These are phyloP conservation scores for Chloropsis cyanopogon DNA, from an alignment of 2,113 vertebrate species.

Conservation along the genomic window DNA sequence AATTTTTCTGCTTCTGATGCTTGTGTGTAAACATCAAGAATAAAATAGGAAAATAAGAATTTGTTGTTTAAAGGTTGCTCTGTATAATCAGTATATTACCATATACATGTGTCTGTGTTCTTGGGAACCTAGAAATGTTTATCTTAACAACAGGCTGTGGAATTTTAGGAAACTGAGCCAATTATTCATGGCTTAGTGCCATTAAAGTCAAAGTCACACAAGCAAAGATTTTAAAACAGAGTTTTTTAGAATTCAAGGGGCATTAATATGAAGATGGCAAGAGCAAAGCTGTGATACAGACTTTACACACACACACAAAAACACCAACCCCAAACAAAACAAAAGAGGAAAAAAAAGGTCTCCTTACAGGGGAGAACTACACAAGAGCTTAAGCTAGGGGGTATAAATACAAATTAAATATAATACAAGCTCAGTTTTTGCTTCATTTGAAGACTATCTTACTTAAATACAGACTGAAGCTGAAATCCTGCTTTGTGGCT, in stretches of 20 bases:
- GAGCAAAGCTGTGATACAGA: not conserved
- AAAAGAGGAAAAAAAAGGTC: not conserved
- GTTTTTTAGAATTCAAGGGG: not conserved
- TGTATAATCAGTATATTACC: not conserved
- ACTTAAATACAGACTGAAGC: not conserved
- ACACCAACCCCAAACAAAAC: not conserved
- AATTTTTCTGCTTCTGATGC: not conserved
- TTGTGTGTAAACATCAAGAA: not conserved
- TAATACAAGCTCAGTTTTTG: not conserved
- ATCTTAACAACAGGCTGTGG: conserved; percentile 60
- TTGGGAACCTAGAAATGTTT: conserved; percentile 55
- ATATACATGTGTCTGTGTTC: conserved; percentile 14
- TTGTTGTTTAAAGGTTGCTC: not conserved
- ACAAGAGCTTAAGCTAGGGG: not conserved
- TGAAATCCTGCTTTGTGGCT: not conserved
- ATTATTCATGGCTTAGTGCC: conserved; percentile 16
- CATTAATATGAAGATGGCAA: not conserved
- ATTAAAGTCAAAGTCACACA: conserved; percentile 45
- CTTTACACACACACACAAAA: not conserved
- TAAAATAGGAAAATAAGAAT: not conserved
- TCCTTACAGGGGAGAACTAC: not conserved
- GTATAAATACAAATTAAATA: not conserved
- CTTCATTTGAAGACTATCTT: not conserved
- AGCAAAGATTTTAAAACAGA: not conserved
- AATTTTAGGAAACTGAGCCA: conserved; percentile 45